These are phyloP conservation scores for Bugulina stolonifera DNA, from an alignment of 2,888 invertebrate genomes.

Conservation along the genomic window DNA sequence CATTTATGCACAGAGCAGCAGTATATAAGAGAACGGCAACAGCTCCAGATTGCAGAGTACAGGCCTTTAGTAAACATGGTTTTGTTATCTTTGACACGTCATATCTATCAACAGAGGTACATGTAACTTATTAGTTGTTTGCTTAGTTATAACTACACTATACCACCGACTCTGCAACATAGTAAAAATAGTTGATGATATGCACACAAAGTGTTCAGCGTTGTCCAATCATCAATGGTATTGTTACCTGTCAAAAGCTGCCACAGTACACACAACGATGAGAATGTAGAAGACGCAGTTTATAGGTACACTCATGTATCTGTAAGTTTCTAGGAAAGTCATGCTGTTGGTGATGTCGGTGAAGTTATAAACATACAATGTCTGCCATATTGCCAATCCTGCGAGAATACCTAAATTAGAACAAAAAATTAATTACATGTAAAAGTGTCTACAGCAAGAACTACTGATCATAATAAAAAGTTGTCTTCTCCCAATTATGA, in stretches of 20 bases:
- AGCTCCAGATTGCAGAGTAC: conserved; percentile 48
- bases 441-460: too few species aligned
- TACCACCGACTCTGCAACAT: too few species aligned
- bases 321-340: not conserved
- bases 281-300: conserved; percentile 26
- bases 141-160: too few species aligned
- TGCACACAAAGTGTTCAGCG: too few species aligned
- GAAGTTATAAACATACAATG: conserved; percentile 2
- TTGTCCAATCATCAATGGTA: too few species aligned
- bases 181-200: too few species aligned
- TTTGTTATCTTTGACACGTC: conserved; percentile 42
- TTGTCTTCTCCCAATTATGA: too few species aligned
- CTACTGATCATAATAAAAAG: too few species aligned
- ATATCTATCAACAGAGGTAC: conserved; percentile 35
- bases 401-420: conserved; percentile 19
- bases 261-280: conserved; percentile 22
- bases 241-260: conserved; percentile 26
- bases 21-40: conserved; percentile 43
- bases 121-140: too few species aligned
- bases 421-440: too few species aligned
- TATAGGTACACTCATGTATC: conserved; percentile 14
- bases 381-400: conserved; percentile 18
- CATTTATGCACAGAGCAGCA: conserved; percentile 39
- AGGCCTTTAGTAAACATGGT: conserved; percentile 38
- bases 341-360: not conserved